Conservation (phyloP, 2,113 vertebrate species). For the Chionodraco myersi region DNA sequence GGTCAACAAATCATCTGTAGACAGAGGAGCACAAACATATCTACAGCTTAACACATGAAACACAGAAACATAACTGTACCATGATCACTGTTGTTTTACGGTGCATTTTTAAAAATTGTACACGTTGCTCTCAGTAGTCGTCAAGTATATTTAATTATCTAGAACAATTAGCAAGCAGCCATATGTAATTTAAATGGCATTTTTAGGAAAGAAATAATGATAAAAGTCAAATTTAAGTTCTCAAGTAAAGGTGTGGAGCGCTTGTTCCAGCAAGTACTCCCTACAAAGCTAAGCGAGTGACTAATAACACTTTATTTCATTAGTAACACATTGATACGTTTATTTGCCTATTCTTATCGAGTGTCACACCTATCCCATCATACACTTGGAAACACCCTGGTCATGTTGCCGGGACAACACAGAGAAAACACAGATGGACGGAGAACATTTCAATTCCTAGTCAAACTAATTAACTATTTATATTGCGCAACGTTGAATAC, state of each 20-base stretch:
- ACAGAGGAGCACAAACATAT: slow-evolving; percentile 13
- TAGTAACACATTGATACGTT: not conserved
- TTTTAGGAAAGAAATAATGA: not conserved
- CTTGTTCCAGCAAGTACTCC: slow-evolving; percentile 14
- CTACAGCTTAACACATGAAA: not conserved
- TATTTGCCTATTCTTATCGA: not conserved
- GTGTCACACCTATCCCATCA: slow-evolving; percentile 10
- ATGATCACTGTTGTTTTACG: not conserved
- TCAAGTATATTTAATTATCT: not conserved
- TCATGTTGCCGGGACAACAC: slow-evolving; percentile 6
- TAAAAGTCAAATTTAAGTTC: not conserved
- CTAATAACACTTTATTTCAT: slow-evolving; percentile 18
- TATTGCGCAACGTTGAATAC: not conserved
- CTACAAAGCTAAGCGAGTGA: slow-evolving; percentile 16
- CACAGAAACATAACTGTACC: not conserved
- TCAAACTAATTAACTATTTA: not conserved
- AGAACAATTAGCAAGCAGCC: not conserved
- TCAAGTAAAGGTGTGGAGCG: not conserved
- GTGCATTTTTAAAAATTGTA: not conserved
- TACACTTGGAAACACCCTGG: slow-evolving; percentile 18
- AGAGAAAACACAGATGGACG: not conserved
- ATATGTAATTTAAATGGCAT: not conserved
- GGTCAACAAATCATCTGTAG: slow-evolving; percentile 84
- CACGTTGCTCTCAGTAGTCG: not conserved
- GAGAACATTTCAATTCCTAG: not conserved